Percentiles rank a stretch among this genome's conserved stretches.
Evolutionary conservation across 2,888 invertebrate species (phyloP).

Genomic region (Phalangium opilio): DNA sequence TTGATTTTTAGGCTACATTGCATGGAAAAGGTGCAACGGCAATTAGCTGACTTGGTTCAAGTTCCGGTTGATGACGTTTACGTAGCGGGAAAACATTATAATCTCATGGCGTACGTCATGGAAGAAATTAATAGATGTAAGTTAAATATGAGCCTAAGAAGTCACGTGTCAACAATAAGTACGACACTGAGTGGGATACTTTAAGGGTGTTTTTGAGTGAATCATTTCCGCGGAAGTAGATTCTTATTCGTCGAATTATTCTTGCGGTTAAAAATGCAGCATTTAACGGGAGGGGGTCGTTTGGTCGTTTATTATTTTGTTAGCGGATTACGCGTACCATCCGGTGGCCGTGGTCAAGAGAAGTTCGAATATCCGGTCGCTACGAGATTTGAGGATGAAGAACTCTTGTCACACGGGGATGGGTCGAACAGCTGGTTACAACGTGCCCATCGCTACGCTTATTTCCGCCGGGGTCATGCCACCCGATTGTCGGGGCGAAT

Average conservation of each 20-base stretch:
- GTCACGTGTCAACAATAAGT: no score
- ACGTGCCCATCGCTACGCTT: conserved; percentile 56
- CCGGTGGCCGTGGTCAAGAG: conserved; percentile 64
- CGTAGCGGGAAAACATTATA: conserved; percentile 45
- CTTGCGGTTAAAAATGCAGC: no score
- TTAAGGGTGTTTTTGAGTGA: no score
- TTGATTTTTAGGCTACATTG: no score
- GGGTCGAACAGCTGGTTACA: conserved; percentile 75
- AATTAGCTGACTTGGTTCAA: conserved; percentile 55
- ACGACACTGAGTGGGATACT: no score
- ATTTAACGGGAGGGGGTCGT: no score
- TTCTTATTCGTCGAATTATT: no score
- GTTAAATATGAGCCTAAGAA: no score
- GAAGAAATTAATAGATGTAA: conserved; percentile 34
- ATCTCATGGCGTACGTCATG: conserved; percentile 57
- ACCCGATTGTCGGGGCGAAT: conserved; percentile 57
- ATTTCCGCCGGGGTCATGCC: conserved; percentile 52
- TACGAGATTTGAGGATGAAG: conserved; percentile 53
- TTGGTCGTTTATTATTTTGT: no score
- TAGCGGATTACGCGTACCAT: conserved; percentile 55
- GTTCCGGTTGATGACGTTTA: conserved; percentile 81
- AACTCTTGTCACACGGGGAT: conserved; percentile 77
- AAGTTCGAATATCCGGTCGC: conserved; percentile 43
- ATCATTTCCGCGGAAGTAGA: no score
- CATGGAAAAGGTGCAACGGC: no score